These are phyloP conservation scores for Benthosema pterotum DNA, from an alignment of 2,797 vertebrate genomes.

Conservation along the genomic window DNA sequence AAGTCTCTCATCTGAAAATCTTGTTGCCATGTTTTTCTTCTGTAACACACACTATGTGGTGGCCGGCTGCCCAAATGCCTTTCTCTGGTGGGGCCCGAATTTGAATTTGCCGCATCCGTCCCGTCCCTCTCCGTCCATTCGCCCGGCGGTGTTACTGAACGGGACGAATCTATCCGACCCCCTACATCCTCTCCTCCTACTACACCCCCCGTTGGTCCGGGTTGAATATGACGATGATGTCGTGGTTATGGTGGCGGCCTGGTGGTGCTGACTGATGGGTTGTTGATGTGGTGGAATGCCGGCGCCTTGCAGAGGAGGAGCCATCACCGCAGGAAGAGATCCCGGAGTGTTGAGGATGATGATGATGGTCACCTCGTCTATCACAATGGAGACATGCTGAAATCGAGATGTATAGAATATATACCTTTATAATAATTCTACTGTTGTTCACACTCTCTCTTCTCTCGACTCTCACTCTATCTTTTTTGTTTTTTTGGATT, in stretches of 20 bases:
- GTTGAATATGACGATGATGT: slow-evolving; percentile 87
- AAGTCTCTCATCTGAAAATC: slow-evolving; percentile 94
- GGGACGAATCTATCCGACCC: slow-evolving; percentile 90
- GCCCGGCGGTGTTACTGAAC: slow-evolving; percentile 91
- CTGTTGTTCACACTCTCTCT: slow-evolving; percentile 82
- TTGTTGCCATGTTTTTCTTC: slow-evolving; percentile 98
- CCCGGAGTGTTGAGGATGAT: slow-evolving; percentile 97
- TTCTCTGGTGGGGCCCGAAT: slow-evolving; percentile 93
- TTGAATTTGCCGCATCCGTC: slow-evolving; percentile 97
- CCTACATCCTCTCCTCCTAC: slow-evolving; percentile 79
- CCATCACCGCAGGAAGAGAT: slow-evolving; percentile 88
- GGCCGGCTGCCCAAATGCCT: slow-evolving; percentile 91
- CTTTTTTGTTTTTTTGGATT: slow-evolving; percentile 64
- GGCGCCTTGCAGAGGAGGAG: slow-evolving; percentile 93
- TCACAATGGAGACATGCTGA: slow-evolving; percentile 98
- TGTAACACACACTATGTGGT: slow-evolving; percentile 96
- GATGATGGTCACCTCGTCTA: slow-evolving; percentile 99
- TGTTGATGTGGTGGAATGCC: slow-evolving; percentile 85
- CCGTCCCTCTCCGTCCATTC: slow-evolving; percentile 89
- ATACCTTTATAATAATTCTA: slow-evolving; percentile 88
- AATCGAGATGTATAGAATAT: slow-evolving; percentile 97
- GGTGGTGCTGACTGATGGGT: slow-evolving; percentile 87
- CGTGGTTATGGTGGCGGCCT: slow-evolving; percentile 88
- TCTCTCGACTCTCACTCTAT: slow-evolving; percentile 60
- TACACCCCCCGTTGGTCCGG: slow-evolving; percentile 84